phyloP scores from a whole-genome alignment of 2,888 invertebrate genomes.

The Dastarcus helophoroides region DNA sequence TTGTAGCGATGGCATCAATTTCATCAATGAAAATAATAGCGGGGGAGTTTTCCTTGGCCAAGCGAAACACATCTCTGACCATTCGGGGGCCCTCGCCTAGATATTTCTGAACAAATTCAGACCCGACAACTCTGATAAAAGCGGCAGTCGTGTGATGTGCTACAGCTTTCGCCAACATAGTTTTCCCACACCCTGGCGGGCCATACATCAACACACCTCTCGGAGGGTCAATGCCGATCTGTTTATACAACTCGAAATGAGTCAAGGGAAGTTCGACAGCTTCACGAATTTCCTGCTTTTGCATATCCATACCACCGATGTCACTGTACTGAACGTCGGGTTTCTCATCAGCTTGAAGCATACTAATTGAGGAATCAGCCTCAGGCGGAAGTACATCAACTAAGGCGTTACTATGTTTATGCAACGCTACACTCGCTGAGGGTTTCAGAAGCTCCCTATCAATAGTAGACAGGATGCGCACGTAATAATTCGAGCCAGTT shows the following conservation, averaged over 20 bases:
- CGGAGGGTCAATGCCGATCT: slow-evolving; percentile 98
- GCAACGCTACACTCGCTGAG: slow-evolving; percentile 94
- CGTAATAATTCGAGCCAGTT: slow-evolving; percentile 98
- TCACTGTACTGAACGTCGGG: slow-evolving; percentile 96
- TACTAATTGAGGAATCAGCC: slow-evolving; percentile 97
- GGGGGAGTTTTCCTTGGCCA: slow-evolving; percentile 98
- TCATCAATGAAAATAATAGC: slow-evolving; percentile 99
- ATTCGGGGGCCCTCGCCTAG: slow-evolving; percentile 97
- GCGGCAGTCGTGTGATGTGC: slow-evolving; percentile 98
- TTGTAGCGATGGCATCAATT: slow-evolving; percentile 99
- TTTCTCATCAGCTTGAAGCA: slow-evolving; percentile 96
- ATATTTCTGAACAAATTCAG: slow-evolving; percentile 99
- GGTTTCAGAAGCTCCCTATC: slow-evolving; percentile 95
- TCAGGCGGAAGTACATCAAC: slow-evolving; percentile 98
- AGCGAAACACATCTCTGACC: slow-evolving; percentile 97
- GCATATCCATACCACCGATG: slow-evolving; percentile 99
- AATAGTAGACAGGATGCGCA: slow-evolving; percentile 94
- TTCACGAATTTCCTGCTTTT: slow-evolving; percentile 98
- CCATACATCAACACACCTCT: slow-evolving; percentile 88
- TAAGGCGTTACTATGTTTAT: slow-evolving; percentile 99
- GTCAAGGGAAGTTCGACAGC: slow-evolving; percentile 97
- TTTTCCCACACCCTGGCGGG: slow-evolving; percentile 99
- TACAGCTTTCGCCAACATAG: slow-evolving; percentile 98
- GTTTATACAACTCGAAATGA: slow-evolving; percentile 96
- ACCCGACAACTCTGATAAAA: slow-evolving; percentile 97